Evolutionary conservation across 30 jellyfish, hydroid and myxozoan species (phyloP).

Genomic region (Cassiopea andromeda): DNA sequence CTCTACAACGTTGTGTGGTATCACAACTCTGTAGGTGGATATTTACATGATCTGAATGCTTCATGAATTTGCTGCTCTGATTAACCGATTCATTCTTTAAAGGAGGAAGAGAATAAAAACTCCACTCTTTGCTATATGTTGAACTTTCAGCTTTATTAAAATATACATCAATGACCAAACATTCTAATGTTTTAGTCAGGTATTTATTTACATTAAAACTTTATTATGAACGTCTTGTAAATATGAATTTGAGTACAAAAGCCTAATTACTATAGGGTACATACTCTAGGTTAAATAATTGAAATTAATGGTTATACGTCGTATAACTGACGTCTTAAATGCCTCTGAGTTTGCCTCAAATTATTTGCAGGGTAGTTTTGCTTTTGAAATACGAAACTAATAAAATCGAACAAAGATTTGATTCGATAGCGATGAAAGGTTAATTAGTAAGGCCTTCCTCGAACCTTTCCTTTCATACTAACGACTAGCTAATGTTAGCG

Average conservation of each 20-base stretch:
- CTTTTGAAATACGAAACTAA: no score
- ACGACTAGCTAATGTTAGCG: no score
- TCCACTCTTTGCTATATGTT: neutral
- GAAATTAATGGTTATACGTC: neutral
- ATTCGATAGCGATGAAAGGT: no score
- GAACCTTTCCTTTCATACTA: no score
- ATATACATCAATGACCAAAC: constrained; percentile 27
- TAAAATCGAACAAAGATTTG: no score
- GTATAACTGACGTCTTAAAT: neutral
- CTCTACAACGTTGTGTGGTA: neutral
- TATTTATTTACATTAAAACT: constrained; percentile 11
- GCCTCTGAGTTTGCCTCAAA: neutral
- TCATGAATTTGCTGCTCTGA: neutral
- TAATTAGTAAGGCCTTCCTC: no score
- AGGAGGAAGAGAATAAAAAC: neutral
- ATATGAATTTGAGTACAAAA: constrained; percentile 1
- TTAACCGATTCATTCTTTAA: neutral
- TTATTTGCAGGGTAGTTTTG: neutral
- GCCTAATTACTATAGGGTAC: neutral
- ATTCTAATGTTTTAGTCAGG: constrained; percentile 23
- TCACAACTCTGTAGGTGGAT: neutral
- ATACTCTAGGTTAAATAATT: neutral
- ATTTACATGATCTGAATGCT: neutral
- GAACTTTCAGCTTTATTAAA: constrained; percentile 37
- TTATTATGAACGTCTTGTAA: constrained; percentile 1